Conservation (phyloP, 2,113 vertebrate genomes). For the Phalacrocorax brasilianus region DNA sequence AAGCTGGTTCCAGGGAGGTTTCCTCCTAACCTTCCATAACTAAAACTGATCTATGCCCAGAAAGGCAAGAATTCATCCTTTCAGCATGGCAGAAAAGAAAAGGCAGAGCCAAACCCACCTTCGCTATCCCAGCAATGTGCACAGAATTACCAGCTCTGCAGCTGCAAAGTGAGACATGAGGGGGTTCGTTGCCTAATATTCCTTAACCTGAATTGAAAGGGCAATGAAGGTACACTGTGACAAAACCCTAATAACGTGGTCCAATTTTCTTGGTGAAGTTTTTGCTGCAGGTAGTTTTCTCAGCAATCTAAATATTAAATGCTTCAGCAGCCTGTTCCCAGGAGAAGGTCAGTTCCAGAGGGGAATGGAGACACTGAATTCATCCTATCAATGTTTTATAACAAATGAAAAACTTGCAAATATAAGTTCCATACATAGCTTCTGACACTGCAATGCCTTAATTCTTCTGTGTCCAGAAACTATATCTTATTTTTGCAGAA, state of each 20-base stretch:
- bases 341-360: constrained; percentile 51
- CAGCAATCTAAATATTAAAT: background rate
- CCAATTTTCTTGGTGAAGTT: background rate
- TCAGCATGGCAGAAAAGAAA: background rate
- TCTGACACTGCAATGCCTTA: constrained; percentile 4
- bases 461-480: constrained; percentile 28
- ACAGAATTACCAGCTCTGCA: background rate
- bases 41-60: background rate
- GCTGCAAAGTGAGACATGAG: background rate
- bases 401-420: constrained; percentile 15
- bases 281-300: background rate
- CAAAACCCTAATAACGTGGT: background rate
- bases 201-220: background rate
- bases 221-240: background rate
- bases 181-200: background rate
- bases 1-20: background rate
- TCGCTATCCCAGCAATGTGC: background rate
- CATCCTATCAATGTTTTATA: constrained; percentile 40
- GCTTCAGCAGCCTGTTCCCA: background rate
- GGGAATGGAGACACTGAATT: constrained; percentile 42
- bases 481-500: background rate
- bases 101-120: background rate
- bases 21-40: background rate
- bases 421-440: constrained; percentile 5
- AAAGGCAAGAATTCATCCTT: background rate